phyloP scores from a whole-genome alignment of 2,113 vertebrate species.

The Burhinus bistriatus region DNA sequence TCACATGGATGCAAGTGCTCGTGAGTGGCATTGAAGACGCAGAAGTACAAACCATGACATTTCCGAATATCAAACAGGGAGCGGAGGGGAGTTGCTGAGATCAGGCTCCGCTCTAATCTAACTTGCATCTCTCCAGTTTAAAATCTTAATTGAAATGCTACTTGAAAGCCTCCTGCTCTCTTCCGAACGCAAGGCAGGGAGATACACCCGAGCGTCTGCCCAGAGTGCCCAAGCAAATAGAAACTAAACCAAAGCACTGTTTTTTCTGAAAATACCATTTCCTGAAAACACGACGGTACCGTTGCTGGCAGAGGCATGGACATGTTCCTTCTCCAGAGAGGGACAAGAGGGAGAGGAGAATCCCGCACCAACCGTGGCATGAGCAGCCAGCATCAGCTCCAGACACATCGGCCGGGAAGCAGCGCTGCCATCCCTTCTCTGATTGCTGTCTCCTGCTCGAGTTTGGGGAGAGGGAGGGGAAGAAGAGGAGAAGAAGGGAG shows the following conservation, averaged over 20 bases:
- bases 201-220: neutral
- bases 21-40: neutral
- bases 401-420: neutral
- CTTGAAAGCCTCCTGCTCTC: neutral
- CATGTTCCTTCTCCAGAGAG: neutral
- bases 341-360: neutral
- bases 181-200: neutral
- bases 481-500: neutral
- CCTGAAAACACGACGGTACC: neutral
- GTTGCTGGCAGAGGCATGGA: neutral
- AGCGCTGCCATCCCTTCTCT: neutral
- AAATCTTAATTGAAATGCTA: constrained; percentile 47
- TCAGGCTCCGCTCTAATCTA: constrained; percentile 14
- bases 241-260: neutral
- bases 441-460: neutral
- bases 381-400: neutral
- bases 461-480: neutral
- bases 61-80: constrained; percentile 29
- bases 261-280: neutral
- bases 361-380: neutral
- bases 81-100: neutral
- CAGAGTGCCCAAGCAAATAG: neutral
- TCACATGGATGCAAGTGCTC: neutral
- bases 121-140: constrained; percentile 4
- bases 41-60: constrained; percentile 6